Percentiles rank a stretch among this genome's conserved stretches.
Evolutionary conservation across 2,113 vertebrate species (phyloP).

Genomic region (Gobio gobio): DNA sequence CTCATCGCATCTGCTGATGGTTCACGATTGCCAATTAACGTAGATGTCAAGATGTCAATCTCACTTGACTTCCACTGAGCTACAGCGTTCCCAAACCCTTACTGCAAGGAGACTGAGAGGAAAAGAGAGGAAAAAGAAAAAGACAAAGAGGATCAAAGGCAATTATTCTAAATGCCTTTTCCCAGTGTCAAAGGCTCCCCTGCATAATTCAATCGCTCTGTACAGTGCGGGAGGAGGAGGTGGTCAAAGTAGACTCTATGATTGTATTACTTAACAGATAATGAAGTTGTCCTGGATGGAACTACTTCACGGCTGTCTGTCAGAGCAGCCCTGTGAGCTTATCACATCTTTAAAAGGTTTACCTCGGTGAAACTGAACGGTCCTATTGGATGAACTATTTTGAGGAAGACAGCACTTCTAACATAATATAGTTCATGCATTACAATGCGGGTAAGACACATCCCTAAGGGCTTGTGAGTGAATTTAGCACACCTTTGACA

Average conservation of each 20-base stretch:
- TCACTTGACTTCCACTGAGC: slow-evolving; percentile 70
- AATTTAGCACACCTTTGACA: background rate
- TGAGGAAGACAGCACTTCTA: slow-evolving; percentile 9
- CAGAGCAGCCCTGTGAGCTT: slow-evolving; percentile 42
- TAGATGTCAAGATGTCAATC: slow-evolving; percentile 74
- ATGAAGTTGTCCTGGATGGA: slow-evolving; percentile 53
- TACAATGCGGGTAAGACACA: background rate
- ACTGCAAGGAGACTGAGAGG: slow-evolving; percentile 49
- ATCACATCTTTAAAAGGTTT: slow-evolving; percentile 11
- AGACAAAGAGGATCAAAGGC: slow-evolving; percentile 55
- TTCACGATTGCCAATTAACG: slow-evolving; percentile 71
- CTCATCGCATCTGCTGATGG: slow-evolving; percentile 63
- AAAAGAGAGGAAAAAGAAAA: slow-evolving; percentile 16
- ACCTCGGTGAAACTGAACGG: background rate
- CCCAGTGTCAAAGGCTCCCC: slow-evolving; percentile 63
- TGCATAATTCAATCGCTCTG: slow-evolving; percentile 66
- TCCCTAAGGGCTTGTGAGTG: slow-evolving; percentile 17
- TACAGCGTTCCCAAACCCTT: slow-evolving; percentile 68
- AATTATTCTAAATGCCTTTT: slow-evolving; percentile 63
- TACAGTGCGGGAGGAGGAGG: slow-evolving; percentile 11
- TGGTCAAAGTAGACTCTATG: slow-evolving; percentile 36
- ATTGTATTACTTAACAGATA: slow-evolving; percentile 57
- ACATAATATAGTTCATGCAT: slow-evolving; percentile 19
- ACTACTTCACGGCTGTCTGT: slow-evolving; percentile 40
- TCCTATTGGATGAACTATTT: background rate